Conservation (phyloP, 2,113 vertebrate genomes). For the Pedetes capensis region DNA sequence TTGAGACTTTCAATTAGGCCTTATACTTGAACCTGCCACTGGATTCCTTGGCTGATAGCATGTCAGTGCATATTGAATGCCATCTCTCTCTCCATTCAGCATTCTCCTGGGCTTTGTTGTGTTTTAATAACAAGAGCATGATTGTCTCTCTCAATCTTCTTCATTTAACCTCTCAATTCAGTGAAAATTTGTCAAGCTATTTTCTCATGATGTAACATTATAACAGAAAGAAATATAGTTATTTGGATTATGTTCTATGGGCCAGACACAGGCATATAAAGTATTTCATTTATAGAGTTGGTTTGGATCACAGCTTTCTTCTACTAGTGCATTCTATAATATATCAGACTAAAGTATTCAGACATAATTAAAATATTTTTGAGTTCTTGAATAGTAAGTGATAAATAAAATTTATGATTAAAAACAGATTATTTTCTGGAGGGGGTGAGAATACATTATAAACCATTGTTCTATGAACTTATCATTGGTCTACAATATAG, state of each 20-base stretch:
- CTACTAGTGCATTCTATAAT: neutral
- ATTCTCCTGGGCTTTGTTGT: neutral
- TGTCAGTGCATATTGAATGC: neutral
- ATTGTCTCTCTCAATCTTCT: neutral
- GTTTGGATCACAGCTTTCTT: neutral
- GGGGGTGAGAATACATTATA: neutral
- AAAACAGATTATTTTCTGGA: constrained; percentile 16
- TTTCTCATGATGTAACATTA: neutral
- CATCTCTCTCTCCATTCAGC: fast-evolving
- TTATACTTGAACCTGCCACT: neutral
- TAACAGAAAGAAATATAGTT: neutral
- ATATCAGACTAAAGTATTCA: neutral
- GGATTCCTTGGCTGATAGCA: neutral
- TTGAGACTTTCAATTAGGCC: neutral
- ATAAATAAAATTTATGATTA: constrained; percentile 19
- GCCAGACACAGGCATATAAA: neutral
- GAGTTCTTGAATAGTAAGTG: neutral
- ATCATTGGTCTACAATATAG: neutral
- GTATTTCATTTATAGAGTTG: neutral
- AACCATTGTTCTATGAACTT: constrained; percentile 38
- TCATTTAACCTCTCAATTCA: neutral
- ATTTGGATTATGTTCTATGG: neutral
- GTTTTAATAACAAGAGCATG: neutral
- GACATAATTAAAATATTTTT: constrained; percentile 4
- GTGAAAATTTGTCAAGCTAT: neutral